Base-by-base conservation (phyloP, 2,797 vertebrate genomes). In the Brachyrhaphis roseni region DNA sequence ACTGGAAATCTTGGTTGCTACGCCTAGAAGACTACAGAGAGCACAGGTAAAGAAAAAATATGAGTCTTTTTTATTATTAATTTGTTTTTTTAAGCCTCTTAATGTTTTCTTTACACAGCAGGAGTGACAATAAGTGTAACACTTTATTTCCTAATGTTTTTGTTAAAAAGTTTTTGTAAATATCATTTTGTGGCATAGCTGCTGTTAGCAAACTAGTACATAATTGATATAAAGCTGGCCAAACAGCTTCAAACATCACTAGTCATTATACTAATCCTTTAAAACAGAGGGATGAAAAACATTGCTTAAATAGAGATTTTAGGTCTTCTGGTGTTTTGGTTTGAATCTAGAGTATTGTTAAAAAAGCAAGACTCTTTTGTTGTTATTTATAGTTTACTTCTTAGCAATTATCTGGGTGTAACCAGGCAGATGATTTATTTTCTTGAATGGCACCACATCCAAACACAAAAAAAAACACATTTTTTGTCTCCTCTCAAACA, bases 1-100 rank as follows among this genome's bases (percentile, higher is more conserved):
- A 97, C 89, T 99, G 98, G 98, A 87, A 95, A 39, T 96, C 94
- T 59, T 99, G 98, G 98, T 92, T 98, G 75, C 68, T 97, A 86
- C 96, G 98, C 73, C 94, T 99, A 0, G 96, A 99, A 86, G 94
- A 97, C 77, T 99, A 96, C 87, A 74, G 31, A 79, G 94, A 96
- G 75, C 96, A 91, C 82, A 92, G 86, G 87, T 95, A 86, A 90
- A 88, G 51, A n/a, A 73, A 1, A 75, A 31, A 34, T 16, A 45
- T 28, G 43, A 18, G 43, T 34, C 45, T 46, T 47, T 4, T 20
- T 31, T 51, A 20, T 49, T 47, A 47, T 72, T 47, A 39, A 36
- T 62, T n/a, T 68, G n/a, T 13, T 18, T 28, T 34, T 62, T 47
- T 45, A 6, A 10, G 20, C 23, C n/a, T 57, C 53, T 53, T 57